A percentile compares a stretch with the other conserved stretches of the same genome.
These are phyloP conservation scores for Canis aureus DNA, from an alignment of 2,113 vertebrate species.

Conservation along the genomic window DNA sequence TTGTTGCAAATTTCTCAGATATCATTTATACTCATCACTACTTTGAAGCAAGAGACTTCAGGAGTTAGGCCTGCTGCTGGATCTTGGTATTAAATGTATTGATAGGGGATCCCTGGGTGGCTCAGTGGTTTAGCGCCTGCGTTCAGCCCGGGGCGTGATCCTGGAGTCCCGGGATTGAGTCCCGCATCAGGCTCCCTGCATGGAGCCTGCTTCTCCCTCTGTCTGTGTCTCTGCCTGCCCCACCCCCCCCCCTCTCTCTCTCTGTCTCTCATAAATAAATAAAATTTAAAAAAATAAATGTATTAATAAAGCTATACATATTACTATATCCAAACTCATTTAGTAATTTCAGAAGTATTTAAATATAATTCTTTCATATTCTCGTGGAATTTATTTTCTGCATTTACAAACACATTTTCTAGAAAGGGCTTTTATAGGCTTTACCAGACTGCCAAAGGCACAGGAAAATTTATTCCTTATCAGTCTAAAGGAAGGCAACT, in stretches of 20 bases:
- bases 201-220: too few relatives aligned
- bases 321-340: not conserved
- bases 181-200: too few relatives aligned
- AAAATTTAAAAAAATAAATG: too few relatives aligned
- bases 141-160: too few relatives aligned
- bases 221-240: too few relatives aligned
- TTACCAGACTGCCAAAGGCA: constrained; percentile 29
- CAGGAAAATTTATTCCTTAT: not conserved
- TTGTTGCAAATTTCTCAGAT: not conserved
- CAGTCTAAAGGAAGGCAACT: not conserved
- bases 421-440: constrained; percentile 31
- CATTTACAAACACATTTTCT: constrained; percentile 14
- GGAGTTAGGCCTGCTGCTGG: not conserved
- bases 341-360: constrained; percentile 54
- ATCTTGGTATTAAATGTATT: constrained; percentile 14
- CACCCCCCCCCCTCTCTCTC: too few relatives aligned
- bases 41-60: constrained; percentile 17
- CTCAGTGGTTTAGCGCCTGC: too few relatives aligned
- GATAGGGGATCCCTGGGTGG: too few relatives aligned
- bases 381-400: constrained; percentile 46
- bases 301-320: not conserved
- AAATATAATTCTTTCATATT: constrained; percentile 35
- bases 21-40: not conserved
- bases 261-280: too few relatives aligned
- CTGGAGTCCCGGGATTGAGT: too few relatives aligned